Percentiles rank a stretch among this genome's conserved stretches.
phyloP scores from a whole-genome alignment of 1,140 invertebrate genomes.

The Apolygus lucorum region DNA sequence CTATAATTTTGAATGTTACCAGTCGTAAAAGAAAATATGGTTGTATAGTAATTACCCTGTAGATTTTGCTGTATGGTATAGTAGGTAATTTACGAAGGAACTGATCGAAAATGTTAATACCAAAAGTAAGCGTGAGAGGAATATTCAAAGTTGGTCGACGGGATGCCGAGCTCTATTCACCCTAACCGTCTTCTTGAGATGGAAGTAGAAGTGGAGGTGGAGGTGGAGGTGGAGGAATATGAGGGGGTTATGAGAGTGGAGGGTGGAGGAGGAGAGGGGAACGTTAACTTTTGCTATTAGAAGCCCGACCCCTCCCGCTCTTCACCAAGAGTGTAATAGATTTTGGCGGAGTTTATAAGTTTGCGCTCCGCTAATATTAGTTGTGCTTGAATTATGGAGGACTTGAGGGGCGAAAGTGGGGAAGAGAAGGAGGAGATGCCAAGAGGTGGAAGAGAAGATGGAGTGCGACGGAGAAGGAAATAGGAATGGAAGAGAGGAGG shows the following conservation, averaged over 20 bases:
- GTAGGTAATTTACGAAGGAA: too few relatives aligned
- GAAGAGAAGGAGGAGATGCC: neutral
- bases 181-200: neutral
- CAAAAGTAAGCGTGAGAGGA: too few relatives aligned
- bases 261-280: neutral
- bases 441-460: neutral
- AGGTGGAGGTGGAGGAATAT: neutral
- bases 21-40: too few relatives aligned
- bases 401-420: neutral
- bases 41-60: too few relatives aligned
- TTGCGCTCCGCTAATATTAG: conserved; percentile 29
- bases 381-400: conserved; percentile 29
- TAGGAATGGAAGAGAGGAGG: neutral
- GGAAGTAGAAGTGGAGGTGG: neutral
- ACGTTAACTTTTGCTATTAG: conserved; percentile 30
- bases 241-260: neutral
- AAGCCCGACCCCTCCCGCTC: conserved; percentile 8
- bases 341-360: conserved; percentile 30
- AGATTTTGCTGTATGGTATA: too few relatives aligned
- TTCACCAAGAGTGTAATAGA: conserved; percentile 25
- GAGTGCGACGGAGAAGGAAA: neutral
- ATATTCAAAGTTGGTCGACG: too few relatives aligned
- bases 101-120: too few relatives aligned
- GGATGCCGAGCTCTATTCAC: neutral
- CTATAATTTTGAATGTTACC: too few relatives aligned